These are phyloP conservation scores for Halictus ligatus DNA, from an alignment of 2,888 invertebrate species.

Conservation along the genomic window DNA sequence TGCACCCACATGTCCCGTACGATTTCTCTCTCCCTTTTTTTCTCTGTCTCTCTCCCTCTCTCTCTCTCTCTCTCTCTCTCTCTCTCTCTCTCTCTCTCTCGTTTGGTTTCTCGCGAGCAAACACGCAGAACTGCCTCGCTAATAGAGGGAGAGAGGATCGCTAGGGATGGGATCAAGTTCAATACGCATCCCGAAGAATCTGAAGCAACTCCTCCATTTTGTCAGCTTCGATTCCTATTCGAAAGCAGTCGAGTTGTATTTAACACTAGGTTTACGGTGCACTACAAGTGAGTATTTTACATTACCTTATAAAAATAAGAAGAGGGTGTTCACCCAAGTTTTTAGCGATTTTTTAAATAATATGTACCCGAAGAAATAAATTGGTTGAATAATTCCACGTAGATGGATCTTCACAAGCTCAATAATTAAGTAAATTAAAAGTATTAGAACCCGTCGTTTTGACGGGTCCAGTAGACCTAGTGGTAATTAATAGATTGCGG, in stretches of 20 bases:
- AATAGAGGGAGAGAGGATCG: background rate
- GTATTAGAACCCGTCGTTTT: too few species aligned
- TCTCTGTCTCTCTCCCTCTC: background rate
- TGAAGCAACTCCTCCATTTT: background rate
- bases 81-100: background rate
- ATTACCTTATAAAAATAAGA: too few species aligned
- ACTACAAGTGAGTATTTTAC: too few species aligned
- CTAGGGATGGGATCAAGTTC: background rate
- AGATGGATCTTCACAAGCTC: too few species aligned
- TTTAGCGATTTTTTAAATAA: too few species aligned
- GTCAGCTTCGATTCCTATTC: background rate
- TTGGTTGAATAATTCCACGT: too few species aligned
- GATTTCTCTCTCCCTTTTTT: background rate
- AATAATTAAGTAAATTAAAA: too few species aligned
- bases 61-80: background rate
- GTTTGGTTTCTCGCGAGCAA: background rate
- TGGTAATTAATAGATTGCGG: too few species aligned
- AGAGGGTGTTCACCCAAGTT: too few species aligned
- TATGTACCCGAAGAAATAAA: too few species aligned
- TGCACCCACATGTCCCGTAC: conserved; percentile 49
- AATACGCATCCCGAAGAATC: background rate
- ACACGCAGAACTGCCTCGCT: background rate
- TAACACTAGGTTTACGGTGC: too few species aligned
- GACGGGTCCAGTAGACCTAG: too few species aligned
- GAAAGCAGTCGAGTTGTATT: background rate